phyloP scores from a whole-genome alignment of 2,113 vertebrate genomes.

The Oncorhynchus gorbuscha region DNA sequence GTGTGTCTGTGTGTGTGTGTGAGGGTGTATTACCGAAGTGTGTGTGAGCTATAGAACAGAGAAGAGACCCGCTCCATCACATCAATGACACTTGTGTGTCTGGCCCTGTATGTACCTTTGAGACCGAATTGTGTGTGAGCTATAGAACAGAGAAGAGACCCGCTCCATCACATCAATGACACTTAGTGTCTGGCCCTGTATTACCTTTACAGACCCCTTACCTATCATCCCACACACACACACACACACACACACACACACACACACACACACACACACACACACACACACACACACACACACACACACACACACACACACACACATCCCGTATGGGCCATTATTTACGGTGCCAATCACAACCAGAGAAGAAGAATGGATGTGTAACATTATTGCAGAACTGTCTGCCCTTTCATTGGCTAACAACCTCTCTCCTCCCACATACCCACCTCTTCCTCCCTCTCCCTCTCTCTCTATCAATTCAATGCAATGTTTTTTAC shows the following conservation, averaged over 20 bases:
- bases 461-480: background rate
- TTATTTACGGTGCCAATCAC: slow-evolving; percentile 37
- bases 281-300: slow-evolving; percentile 9
- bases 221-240: background rate
- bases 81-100: too few species aligned
- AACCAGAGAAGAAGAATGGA: background rate
- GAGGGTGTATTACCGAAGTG: background rate
- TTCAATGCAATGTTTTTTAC: too few species aligned
- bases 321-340: background rate
- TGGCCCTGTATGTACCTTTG: too few species aligned
- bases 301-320: too few species aligned
- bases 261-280: background rate
- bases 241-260: too few species aligned
- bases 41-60: too few species aligned
- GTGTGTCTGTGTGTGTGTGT: background rate
- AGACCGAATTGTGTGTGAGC: too few species aligned
- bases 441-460: slow-evolving; percentile 1
- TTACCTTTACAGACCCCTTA: too few species aligned
- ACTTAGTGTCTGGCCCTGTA: too few species aligned
- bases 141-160: too few species aligned
- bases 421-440: slow-evolving; percentile 34
- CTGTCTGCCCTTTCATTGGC: slow-evolving; percentile 27
- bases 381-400: slow-evolving; percentile 2
- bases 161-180: too few species aligned
- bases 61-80: too few species aligned